Conservation (phyloP, 2,888 invertebrate species). For the Rhagium mordax region DNA sequence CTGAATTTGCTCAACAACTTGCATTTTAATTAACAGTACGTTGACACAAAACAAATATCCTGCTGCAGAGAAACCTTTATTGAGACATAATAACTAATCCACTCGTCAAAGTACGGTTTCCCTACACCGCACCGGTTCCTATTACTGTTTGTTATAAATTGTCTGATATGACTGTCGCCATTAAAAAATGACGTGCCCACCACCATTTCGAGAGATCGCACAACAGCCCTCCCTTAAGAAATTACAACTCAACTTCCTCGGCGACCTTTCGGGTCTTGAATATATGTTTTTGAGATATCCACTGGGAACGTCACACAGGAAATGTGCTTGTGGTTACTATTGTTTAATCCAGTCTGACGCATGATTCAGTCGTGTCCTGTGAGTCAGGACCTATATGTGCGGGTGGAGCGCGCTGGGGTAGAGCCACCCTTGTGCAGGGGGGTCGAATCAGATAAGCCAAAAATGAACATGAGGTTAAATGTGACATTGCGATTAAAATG, state of each 20-base stretch:
- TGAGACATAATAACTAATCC: too few species aligned
- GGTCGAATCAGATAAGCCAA: constrained; percentile 10
- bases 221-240: neutral
- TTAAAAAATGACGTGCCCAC: neutral
- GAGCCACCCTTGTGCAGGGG: neutral
- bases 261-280: neutral
- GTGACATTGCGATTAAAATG: constrained; percentile 15
- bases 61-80: too few species aligned
- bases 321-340: neutral
- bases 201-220: neutral
- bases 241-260: neutral
- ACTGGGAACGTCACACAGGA: neutral
- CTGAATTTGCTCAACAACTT: too few species aligned
- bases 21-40: too few species aligned
- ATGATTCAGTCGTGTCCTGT: constrained; percentile 17
- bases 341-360: constrained; percentile 10
- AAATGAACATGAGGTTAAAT: constrained; percentile 24
- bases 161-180: neutral
- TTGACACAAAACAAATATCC: too few species aligned
- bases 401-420: neutral
- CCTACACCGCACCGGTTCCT: neutral
- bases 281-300: constrained; percentile 4
- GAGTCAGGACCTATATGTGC: constrained; percentile 12
- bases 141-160: neutral
- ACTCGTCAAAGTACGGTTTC: too few species aligned